Conservation (phyloP, 2,888 invertebrate genomes). For the Rapana venosa region DNA sequence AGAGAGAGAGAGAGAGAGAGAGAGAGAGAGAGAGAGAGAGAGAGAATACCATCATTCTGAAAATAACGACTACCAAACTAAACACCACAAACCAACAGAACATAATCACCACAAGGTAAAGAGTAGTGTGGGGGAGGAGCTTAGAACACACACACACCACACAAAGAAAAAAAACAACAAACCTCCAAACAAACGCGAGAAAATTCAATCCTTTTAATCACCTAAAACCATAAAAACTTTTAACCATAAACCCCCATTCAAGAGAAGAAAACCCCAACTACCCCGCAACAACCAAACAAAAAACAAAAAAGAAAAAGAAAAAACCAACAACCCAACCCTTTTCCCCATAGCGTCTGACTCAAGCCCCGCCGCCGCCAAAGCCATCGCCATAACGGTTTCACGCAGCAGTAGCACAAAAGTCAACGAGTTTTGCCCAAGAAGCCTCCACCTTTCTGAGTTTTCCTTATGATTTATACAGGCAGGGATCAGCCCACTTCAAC, state of each 20-base stretch:
- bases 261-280: too few species aligned
- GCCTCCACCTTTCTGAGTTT: not conserved
- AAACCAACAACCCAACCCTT: not conserved
- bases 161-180: not conserved
- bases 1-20: conserved; percentile 18
- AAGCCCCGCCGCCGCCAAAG: too few species aligned
- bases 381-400: not conserved
- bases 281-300: too few species aligned
- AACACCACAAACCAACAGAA: too few species aligned
- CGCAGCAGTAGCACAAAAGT: not conserved
- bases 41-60: not conserved
- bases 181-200: not conserved
- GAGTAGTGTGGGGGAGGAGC: not conserved
- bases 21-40: conserved; percentile 12
- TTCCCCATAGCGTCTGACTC: too few species aligned
- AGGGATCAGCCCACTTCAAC: not conserved
- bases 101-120: not conserved
- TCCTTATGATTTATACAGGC: conserved; percentile 17
- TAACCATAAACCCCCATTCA: too few species aligned
- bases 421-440: not conserved
- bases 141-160: not conserved
- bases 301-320: not conserved
- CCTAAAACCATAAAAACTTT: too few species aligned
- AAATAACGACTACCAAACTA: too few species aligned
- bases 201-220: too few species aligned